Base-by-base conservation (phyloP, 2,113 vertebrate species). In the Triplophysa dalaica region DNA sequence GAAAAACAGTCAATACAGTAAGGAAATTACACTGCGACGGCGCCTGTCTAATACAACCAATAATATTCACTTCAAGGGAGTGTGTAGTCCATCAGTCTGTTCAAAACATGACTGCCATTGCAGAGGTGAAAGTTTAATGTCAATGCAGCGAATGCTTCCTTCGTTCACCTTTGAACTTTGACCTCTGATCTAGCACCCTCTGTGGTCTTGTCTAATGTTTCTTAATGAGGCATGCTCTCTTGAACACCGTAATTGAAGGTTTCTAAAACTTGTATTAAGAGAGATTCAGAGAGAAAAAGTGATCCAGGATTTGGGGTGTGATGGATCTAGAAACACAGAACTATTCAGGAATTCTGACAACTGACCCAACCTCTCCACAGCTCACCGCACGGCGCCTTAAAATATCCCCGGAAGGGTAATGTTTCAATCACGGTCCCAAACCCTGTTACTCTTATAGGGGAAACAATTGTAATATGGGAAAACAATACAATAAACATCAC, bases 331-430 rank as follows among this genome's bases (percentile, higher is more conserved):
- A 81, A 60, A 63, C 70, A 61, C 70, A 65, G 43, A 56, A 74
- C 11, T 74, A 63, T 64, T 83, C 54, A 81, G 75, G 82, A 84
- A 83, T 82, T 79, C 80, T 61, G 54, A 76, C 61, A 74, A 66
- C 52, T 61, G 68, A 82, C 74, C 67, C 58, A 62, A 65, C 60
- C 77, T 66, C 65, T 41, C 43, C 65, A 82, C 45, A 80, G 45
- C 72, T 66, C 64, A 38, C 60, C 26, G 26, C 41, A 48, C 81
- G 38, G 58, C 1, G 38, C 52, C 68, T 78, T 76, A 61, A 61
- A 68, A 69, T 76, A 64, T 14, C 33, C 54, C 48, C 64, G 1
- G 24, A n/a, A 75, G 58, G 38, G 54, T 66, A 75, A 45, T 38
- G 58, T 48, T 77, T 61, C 68, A 58, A 43, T 3, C 41, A 48